phyloP scores from a whole-genome alignment of 2,888 invertebrate genomes.

The Rhagonycha lutea region DNA sequence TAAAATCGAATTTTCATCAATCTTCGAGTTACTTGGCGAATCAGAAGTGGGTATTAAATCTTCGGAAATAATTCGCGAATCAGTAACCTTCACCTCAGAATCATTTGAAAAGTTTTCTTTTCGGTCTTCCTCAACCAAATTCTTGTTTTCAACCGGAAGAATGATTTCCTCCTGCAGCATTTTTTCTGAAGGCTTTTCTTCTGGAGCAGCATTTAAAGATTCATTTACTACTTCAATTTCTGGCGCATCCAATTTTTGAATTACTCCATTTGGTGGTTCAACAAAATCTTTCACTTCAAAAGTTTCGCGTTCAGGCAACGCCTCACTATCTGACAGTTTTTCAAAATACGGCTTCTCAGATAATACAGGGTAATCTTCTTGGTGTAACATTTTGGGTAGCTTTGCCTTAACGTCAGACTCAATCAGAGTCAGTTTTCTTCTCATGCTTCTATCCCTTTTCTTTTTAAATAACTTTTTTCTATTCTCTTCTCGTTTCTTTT shows the following conservation, averaged over 20 bases:
- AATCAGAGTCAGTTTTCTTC: background rate
- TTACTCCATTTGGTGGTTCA: background rate
- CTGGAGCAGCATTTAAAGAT: background rate
- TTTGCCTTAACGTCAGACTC: background rate
- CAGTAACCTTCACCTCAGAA: background rate
- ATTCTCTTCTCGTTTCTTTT: background rate
- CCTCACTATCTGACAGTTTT: background rate
- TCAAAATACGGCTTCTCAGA: background rate
- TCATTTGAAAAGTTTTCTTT: background rate
- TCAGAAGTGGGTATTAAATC: background rate
- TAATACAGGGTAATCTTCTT: background rate
- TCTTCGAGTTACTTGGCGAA: background rate
- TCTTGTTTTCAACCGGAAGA: background rate
- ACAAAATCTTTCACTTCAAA: background rate
- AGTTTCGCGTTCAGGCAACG: background rate
- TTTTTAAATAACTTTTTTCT: background rate
- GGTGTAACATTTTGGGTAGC: background rate
- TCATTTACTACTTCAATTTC: background rate
- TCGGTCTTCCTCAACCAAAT: background rate
- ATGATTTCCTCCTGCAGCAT: background rate
- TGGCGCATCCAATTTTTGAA: background rate
- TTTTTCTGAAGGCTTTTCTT: background rate
- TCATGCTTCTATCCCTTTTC: background rate
- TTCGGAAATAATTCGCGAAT: background rate
- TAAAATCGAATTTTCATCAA: background rate